A percentile compares a stretch with the other conserved stretches of the same genome.
phyloP scores from a whole-genome alignment of 2,797 vertebrate genomes.

The Acanthurus tractus region DNA sequence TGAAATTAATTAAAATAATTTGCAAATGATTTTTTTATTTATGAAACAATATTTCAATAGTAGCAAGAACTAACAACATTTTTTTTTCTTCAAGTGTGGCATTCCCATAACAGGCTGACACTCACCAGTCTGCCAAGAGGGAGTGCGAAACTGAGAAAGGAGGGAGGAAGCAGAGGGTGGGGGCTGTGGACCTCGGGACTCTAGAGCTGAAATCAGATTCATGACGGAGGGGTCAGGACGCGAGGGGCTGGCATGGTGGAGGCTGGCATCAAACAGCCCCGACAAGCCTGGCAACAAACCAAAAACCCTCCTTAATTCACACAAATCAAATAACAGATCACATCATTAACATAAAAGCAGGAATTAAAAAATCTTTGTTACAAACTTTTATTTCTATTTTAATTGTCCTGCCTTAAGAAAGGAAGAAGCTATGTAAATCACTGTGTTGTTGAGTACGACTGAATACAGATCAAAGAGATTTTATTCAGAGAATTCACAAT shows the following conservation, averaged over 20 bases:
- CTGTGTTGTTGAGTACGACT: background rate
- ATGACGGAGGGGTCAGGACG: conserved; percentile 92
- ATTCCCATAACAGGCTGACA: conserved; percentile 38
- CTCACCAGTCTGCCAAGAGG: conserved; percentile 94
- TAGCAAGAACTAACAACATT: background rate
- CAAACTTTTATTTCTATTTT: background rate
- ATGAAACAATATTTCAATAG: background rate
- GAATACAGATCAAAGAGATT: background rate
- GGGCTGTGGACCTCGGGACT: conserved; percentile 92
- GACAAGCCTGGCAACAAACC: conserved; percentile 87
- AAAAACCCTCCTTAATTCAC: conserved; percentile 25
- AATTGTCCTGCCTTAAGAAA: background rate
- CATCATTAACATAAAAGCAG: background rate
- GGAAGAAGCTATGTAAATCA: background rate
- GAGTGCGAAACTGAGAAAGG: conserved; percentile 93
- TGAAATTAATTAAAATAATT: background rate
- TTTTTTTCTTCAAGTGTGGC: background rate
- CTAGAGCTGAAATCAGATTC: conserved; percentile 95
- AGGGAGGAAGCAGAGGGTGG: conserved; percentile 93
- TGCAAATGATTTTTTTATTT: background rate
- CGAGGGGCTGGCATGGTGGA: conserved; percentile 90
- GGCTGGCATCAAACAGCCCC: conserved; percentile 91
- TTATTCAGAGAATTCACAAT: background rate
- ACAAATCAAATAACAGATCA: conserved; percentile 7
- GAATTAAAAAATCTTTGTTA: background rate